Base-by-base conservation (phyloP, 2,888 invertebrate species). In the Aspidiotus destructor region DNA sequence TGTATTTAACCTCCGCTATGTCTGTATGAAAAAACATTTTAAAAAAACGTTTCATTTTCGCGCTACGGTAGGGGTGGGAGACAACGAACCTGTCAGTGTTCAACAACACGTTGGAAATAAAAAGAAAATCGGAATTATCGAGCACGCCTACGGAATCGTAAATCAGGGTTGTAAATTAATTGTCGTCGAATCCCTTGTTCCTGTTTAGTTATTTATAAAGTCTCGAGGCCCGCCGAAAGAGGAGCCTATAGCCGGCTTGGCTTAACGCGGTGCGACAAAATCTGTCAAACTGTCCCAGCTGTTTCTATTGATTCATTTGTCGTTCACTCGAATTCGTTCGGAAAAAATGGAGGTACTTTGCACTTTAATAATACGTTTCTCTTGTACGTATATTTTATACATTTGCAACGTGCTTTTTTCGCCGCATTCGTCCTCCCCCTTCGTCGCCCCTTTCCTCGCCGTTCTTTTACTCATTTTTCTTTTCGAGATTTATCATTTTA, bases 101-200 rank as follows among this genome's bases (percentile, higher is more conserved):
- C 55, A 54, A 54, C 15, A 16, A 2, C 40, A n/a, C 10, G 16
- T 13, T 48, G 15, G 52, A 52, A 62, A 52, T 44, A 48, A 44
- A 52, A 54, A 57, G 44, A 65, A 65, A 65, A 57, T 48, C 57
- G 55, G 57, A 65, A 57, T 65, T 65, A 65, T 65, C 55, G 65
- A 65, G 65, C 65, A 65, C 65, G 65, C 65, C 65, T 42, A 65
- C 28, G 17, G 65, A 57, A 65, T 65, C 65, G 65, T 65, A 65
- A 65, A 65, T 65, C 65, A 65, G 65, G 16, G 65, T 58, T 65
- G 65, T 65, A 65, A 65, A 65, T 65, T 65, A 65, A 65, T 65
- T 65, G 65, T 65, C 65, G 65, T 28, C 57, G 65, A 65, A 65
- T 65, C 57, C 65, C 65, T 42, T 55, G 57, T 65, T 65, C 65